Percentiles rank a stretch among this genome's conserved stretches.
Conservation (phyloP, 2,797 vertebrate species). For the Rhodeus uyekii region DNA sequence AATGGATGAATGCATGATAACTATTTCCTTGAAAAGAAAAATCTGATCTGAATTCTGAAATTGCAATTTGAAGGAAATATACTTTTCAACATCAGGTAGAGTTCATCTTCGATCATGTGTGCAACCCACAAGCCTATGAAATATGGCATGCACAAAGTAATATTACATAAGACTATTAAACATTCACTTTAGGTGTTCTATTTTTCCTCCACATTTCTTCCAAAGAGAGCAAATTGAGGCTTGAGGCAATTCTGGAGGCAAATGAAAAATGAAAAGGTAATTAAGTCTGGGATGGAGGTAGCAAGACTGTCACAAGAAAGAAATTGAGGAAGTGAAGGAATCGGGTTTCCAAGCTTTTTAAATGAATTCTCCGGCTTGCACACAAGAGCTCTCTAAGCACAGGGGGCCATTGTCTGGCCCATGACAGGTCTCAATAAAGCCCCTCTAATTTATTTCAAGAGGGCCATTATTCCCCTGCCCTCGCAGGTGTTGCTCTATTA, state of each 20-base stretch:
- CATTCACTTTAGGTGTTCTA: conserved; percentile 46
- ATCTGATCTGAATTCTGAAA: background rate
- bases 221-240: conserved; percentile 42
- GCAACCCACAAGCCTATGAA: conserved; percentile 3
- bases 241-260: conserved; percentile 50
- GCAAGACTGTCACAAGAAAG: conserved; percentile 53
- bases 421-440: conserved; percentile 71
- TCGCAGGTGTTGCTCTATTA: conserved; percentile 79
- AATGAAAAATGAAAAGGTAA: conserved; percentile 64
- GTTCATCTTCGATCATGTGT: background rate
- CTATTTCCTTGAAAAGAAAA: background rate
- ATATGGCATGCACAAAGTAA: conserved; percentile 20
- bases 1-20: background rate
- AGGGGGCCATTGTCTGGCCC: conserved; percentile 57
- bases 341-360: conserved; percentile 54
- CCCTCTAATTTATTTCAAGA: conserved; percentile 78
- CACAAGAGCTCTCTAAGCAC: conserved; percentile 45
- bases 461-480: conserved; percentile 59
- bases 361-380: conserved; percentile 45
- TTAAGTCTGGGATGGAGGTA: conserved; percentile 57
- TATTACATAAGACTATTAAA: conserved; percentile 41
- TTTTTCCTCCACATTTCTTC: conserved; percentile 39
- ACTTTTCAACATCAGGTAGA: background rate
- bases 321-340: conserved; percentile 59
- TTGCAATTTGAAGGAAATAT: too few species aligned